Base-by-base conservation (phyloP, 2,113 vertebrate species). In the Tiliqua scincoides region DNA sequence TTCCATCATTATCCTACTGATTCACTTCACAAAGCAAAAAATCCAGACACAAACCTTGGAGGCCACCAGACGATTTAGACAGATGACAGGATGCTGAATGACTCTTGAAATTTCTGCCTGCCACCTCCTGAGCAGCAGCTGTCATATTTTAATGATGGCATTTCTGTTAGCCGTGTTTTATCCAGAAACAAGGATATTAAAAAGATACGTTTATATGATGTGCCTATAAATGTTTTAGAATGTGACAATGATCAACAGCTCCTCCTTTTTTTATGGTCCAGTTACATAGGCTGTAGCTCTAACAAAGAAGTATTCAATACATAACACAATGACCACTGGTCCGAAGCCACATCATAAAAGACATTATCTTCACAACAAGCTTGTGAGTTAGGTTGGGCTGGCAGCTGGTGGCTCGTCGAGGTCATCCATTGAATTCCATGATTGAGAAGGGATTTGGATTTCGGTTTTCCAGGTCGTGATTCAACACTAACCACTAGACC, bases 51-150 rank as follows among this genome's bases (percentile, higher is more conserved):
- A 68, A 52, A 81, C 76, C 78, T 84, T 72, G 81, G 85, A 88
- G 52, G 67, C 62, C 88, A 57, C 74, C n/a, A 3, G 1, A n/a
- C 40, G 63, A 27, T 52, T 59, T 27, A 37, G 52, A 65, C 71
- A 72, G 91, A 79, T 23, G 75, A 68, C 0, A 0, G 61, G 72
- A 32, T 0, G 0, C 27, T 32, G 67, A 82, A n/a, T 37, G 62
- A 81, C 57, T 85, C 87, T 57, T 67, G 77, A 54, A 70, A 85
- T 86, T 83, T 65, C 52, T 72, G 88, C 62, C 37, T 79, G 85
- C 86, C 83, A 14, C 74, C 78, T 85, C 52, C 81, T 78, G 52
- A 84, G 40, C n/a, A 71, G 85, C 83, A 91, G 65, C 79, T 85
- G 81, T 74, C 52, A 65, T 2, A 0, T 40, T 79, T 84, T 79